Base-by-base conservation (phyloP, 2,113 vertebrate genomes). In the Dicentrarchus labrax region DNA sequence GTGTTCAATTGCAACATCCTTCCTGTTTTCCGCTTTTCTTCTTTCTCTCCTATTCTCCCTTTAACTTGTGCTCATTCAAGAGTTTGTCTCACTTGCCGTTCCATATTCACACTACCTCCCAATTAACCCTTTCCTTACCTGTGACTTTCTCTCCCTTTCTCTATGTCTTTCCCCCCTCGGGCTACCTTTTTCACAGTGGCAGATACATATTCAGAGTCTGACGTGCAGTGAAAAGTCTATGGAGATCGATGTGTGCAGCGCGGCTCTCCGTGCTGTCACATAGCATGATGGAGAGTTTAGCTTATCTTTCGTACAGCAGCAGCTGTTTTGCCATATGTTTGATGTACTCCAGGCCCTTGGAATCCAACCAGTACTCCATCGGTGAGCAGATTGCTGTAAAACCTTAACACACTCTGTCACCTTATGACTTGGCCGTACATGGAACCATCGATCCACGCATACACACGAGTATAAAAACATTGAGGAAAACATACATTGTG, bases 311-410 rank as follows among this genome's bases (percentile, higher is more conserved):
- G 53, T 50, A 74, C 43, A 48, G 90, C 77, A 83, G 86, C 87
- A 91, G 85, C 85, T 91, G 90, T 92, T 89, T 91, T 83, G 75
- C 86, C 80, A 78, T 87, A 87, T 90, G 89, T 88, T 81, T 89
- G 80, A 88, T 91, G 86, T 83, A 92, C 88, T 89, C 77, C 72
- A 10, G 68, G 80, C 79, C 85, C 53, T 80, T 83, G 70, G 87
- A 88, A 83, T 78, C 77, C 51, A 72, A 91, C 88, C 88, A 93
- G 90, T 79, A 84, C 79, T 84, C 85, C 70, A 78, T 62, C 38
- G 30, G 87, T 85, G 80, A 78, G 72, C 86, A 89, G 84, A 89
- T 83, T 89, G 80, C 82, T 69, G 53, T 82, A 83, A 88, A 92
- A 89, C 71, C 82, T 64, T 62, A 79, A 92, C 80, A 82, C 65